phyloP scores from a whole-genome alignment of 2,888 invertebrate species.

The Hypselothyrea guttata region DNA sequence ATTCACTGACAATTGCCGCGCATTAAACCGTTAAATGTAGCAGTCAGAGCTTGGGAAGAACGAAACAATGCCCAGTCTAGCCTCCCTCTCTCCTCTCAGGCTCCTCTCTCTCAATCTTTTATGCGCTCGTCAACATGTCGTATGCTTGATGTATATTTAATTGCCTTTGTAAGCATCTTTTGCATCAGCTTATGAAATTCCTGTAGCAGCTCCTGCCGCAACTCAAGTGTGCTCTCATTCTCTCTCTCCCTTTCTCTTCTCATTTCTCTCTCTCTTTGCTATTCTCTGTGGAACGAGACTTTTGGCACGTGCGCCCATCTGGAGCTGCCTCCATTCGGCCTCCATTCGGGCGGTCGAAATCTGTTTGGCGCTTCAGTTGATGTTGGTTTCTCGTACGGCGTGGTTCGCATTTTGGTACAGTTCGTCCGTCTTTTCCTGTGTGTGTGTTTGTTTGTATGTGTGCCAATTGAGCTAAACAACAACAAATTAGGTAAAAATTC shows the following conservation, averaged over 20 bases:
- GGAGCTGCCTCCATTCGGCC: constrained; percentile 14
- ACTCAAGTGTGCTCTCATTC: background rate
- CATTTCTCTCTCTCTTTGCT: no score
- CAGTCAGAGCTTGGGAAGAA: constrained; percentile 9
- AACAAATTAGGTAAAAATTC: constrained; percentile 35
- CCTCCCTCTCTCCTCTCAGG: no score
- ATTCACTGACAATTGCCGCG: constrained; percentile 31
- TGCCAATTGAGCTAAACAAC: constrained; percentile 22
- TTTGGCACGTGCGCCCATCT: constrained; percentile 59
- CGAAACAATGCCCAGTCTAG: background rate
- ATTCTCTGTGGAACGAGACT: constrained; percentile 30
- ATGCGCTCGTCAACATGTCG: constrained; percentile 29
- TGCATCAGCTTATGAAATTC: background rate
- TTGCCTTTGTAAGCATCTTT: constrained; percentile 11
- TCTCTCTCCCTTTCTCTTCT: constrained; percentile 5
- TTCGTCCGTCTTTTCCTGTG: constrained; percentile 24
- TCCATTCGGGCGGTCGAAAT: constrained; percentile 6
- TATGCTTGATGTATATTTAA: constrained; percentile 58
- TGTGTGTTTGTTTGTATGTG: constrained; percentile 14
- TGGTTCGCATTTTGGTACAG: constrained; percentile 54
- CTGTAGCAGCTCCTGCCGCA: constrained; percentile 4
- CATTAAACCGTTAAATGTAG: constrained; percentile 51
- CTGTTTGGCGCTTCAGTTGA: constrained; percentile 63
- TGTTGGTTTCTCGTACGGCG: constrained; percentile 69
- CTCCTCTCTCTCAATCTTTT: no score